Base-by-base conservation (phyloP, 2,888 invertebrate genomes). In the Girardia tigrina region DNA sequence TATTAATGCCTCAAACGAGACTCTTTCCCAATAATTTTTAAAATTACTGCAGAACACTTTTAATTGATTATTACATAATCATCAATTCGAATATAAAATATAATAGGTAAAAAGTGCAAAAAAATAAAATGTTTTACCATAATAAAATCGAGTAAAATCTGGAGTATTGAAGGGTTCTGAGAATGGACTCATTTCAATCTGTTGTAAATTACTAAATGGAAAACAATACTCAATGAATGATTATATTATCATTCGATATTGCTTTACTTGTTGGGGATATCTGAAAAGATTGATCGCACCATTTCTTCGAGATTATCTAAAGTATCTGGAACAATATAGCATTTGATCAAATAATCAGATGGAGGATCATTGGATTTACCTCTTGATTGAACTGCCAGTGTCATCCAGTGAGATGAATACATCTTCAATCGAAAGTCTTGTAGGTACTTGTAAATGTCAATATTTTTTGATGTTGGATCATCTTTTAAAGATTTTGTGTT, bases 341-440 rank as follows among this genome's bases (percentile, higher is more conserved):
- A n/a, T n/a, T n/a, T n/a, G n/a, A n/a, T 20, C 20, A 73, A 6
- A 74, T 8, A 27, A n/a, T n/a, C n/a, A n/a, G n/a, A n/a, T n/a
- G n/a, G n/a, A n/a, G n/a, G n/a, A n/a, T n/a, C n/a, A n/a, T n/a
- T n/a, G n/a, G n/a, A n/a, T n/a, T 73, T 78, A 82, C 82, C 82
- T 78, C 81, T 80, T n/a, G 83, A 82, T 86, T 91, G 91, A 26
- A 92, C 87, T 70, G 90, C 90, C 0, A 93, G 84, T 8, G 90
- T 91, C 92, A 94, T 93, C 79, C 90, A 87, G 80, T 92, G 89
- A 8, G 91, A 90, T 42, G 91, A 90, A 81, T 94, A 94, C 82
- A 91, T 90, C 26, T 89, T 85, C 80, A 87, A 86, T 42, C 90
- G 86, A 80, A 91, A 92, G 77, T 89, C 88, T 79, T 90, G 89